Conservation (phyloP, 2,888 invertebrate genomes). For the Mongoloraphidia duomilia region DNA sequence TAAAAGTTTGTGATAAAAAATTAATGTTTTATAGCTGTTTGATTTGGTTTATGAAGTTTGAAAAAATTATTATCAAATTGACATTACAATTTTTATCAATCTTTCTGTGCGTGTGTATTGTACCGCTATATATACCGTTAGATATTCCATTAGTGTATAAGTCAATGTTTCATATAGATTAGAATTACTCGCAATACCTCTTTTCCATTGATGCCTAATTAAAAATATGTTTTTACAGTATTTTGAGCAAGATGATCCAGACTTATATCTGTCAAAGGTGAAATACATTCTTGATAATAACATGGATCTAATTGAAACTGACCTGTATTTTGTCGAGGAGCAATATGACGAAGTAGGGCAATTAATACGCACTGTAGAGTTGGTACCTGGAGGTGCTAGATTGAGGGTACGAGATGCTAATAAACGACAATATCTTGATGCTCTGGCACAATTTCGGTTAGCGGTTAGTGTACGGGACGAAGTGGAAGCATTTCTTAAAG, state of each 20-base stretch:
- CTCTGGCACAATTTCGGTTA: slow-evolving; percentile 76
- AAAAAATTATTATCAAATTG: too few species aligned
- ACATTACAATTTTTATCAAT: too few species aligned
- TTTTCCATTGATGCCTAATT: neutral
- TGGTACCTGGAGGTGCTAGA: slow-evolving; percentile 69
- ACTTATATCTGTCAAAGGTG: slow-evolving; percentile 82
- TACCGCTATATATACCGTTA: too few species aligned
- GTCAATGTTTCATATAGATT: too few species aligned
- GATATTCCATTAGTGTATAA: too few species aligned
- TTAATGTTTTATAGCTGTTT: too few species aligned
- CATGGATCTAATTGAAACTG: slow-evolving; percentile 63
- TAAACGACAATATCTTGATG: slow-evolving; percentile 74
- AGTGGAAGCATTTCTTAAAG: slow-evolving; percentile 77
- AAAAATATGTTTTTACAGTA: slow-evolving; percentile 42
- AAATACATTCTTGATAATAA: slow-evolving; percentile 86
- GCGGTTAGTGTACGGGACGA: slow-evolving; percentile 70
- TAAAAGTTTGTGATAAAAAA: too few species aligned
- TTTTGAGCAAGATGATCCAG: slow-evolving; percentile 92
- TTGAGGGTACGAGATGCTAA: slow-evolving; percentile 58
- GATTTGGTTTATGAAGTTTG: too few species aligned
- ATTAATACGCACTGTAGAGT: slow-evolving; percentile 61
- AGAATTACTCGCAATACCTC: neutral
- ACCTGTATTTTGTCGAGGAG: slow-evolving; percentile 80
- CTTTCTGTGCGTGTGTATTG: too few species aligned
- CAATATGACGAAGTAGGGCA: slow-evolving; percentile 68